Percentiles rank a stretch among this genome's conserved stretches.
These are phyloP conservation scores for Mythimna impura DNA, from an alignment of 2,888 invertebrate genomes.

Conservation along the genomic window DNA sequence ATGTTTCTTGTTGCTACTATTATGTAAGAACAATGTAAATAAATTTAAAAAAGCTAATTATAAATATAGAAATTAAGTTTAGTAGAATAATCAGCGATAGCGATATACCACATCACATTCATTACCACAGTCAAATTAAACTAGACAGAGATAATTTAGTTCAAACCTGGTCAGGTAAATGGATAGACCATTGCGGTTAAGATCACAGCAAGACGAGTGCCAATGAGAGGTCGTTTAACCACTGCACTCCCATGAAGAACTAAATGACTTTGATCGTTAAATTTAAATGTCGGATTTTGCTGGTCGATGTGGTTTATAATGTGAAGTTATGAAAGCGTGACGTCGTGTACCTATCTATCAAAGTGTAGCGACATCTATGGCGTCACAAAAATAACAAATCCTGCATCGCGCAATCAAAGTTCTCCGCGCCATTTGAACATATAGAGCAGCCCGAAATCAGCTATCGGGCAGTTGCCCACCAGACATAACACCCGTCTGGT, in stretches of 20 bases:
- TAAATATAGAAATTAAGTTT: too few relatives aligned
- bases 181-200: conserved; percentile 33
- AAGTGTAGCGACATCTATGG: too few relatives aligned
- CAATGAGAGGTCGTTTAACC: conserved; percentile 35
- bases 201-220: conserved; percentile 30
- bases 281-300: conserved; percentile 20
- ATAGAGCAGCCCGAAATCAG: too few relatives aligned
- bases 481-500: too few relatives aligned
- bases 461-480: too few relatives aligned
- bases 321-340: conserved; percentile 5
- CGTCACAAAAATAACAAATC: too few relatives aligned
- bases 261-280: conserved; percentile 37
- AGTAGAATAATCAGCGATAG: not conserved
- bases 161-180: conserved; percentile 27
- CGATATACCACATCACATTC: conserved; percentile 2
- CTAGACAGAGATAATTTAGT: conserved; percentile 29
- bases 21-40: too few relatives aligned
- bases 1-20: too few relatives aligned
- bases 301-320: not conserved
- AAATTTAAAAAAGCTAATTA: too few relatives aligned
- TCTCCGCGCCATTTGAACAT: too few relatives aligned
- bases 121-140: conserved; percentile 22
- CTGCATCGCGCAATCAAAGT: too few relatives aligned
- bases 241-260: conserved; percentile 9
- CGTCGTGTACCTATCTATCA: not conserved